These are phyloP conservation scores for Mythimna lalbum DNA, from an alignment of 2,888 invertebrate species.

Conservation along the genomic window DNA sequence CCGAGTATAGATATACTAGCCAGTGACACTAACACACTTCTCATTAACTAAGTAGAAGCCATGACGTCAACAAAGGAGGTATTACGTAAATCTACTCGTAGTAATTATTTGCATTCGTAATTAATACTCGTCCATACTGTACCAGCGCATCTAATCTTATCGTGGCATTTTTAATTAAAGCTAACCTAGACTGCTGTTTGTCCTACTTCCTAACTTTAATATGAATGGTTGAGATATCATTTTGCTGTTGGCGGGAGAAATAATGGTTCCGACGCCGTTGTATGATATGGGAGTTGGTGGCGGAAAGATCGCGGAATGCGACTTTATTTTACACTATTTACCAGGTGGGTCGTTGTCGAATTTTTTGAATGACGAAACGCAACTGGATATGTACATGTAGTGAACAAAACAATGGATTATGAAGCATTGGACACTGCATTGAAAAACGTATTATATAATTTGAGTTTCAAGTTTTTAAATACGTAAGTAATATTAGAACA, in stretches of 20 bases:
- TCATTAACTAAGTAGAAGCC: conserved; percentile 4
- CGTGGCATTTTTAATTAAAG: conserved; percentile 48
- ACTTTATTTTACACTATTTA: no score
- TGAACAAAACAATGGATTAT: no score
- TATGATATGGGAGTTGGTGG: no score
- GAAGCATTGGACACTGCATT: no score
- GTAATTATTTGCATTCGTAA: conserved; percentile 52
- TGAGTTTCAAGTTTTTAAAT: no score
- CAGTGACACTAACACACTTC: conserved; percentile 7
- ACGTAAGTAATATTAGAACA: no score
- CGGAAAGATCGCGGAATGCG: no score
- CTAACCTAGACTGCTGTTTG: conserved; percentile 10
- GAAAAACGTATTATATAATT: no score
- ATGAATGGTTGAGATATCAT: conserved; percentile 1
- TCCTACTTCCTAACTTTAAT: conserved; percentile 37
- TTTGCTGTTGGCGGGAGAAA: background rate
- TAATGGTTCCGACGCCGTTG: no score
- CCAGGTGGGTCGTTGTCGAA: no score
- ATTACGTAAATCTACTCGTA: conserved; percentile 37
- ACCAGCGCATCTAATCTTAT: conserved; percentile 35
- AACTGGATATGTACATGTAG: no score
- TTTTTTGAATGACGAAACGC: no score
- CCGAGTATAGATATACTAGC: background rate
- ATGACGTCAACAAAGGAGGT: conserved; percentile 26
- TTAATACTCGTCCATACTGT: conserved; percentile 9